Evolutionary conservation across 1,140 invertebrate species (phyloP), one percentile per base, ranked within the genome.

Genomic region (Heliothis subflexa): DNA sequence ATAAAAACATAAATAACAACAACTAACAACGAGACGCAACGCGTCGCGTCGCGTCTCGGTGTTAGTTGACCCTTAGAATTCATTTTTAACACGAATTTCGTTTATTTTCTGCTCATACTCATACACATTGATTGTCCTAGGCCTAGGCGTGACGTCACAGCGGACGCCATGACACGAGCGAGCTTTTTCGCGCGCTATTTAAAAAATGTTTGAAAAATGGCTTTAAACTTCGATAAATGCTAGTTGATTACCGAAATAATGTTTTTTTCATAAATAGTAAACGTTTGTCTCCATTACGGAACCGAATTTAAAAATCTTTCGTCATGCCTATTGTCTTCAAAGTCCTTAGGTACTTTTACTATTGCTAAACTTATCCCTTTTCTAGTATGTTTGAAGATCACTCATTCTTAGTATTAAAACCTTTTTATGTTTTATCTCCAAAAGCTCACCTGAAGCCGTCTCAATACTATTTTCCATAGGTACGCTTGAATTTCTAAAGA

Each of bases 41-140:
- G n/a, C n/a, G n/a, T n/a, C n/a, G n/a, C n/a, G n/a, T n/a, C n/a
- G n/a, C n/a, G n/a, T n/a, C n/a, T n/a, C n/a, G n/a, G n/a, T n/a
- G n/a, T n/a, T n/a, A n/a, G n/a, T n/a, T n/a, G n/a, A n/a, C n/a
- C 77, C 50, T 78, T 78, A 28, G 77, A 72, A 72, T 78, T 78
- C 77, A 78, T 78, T 50, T 50, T 50, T 50, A 50, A 50, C 49
- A 50, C 13, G 59, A n/a, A 33, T 5, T 57, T 33, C 59, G 45
- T 59, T 59, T 33, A 33, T n/a, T 74, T 74, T 45, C 54, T 61
- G 61, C 50, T 7, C 13, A 10, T 40, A 68, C 21, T 2, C 55
- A n/a, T 9, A 68, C 45, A 50, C 3, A 68, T 16, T 68, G 12
- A 9, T 16, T 45, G 64, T 50, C 50, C 21, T 25, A 25, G 50